phyloP scores from a whole-genome alignment of 2,113 vertebrate genomes.

The Dipodomys merriami region DNA sequence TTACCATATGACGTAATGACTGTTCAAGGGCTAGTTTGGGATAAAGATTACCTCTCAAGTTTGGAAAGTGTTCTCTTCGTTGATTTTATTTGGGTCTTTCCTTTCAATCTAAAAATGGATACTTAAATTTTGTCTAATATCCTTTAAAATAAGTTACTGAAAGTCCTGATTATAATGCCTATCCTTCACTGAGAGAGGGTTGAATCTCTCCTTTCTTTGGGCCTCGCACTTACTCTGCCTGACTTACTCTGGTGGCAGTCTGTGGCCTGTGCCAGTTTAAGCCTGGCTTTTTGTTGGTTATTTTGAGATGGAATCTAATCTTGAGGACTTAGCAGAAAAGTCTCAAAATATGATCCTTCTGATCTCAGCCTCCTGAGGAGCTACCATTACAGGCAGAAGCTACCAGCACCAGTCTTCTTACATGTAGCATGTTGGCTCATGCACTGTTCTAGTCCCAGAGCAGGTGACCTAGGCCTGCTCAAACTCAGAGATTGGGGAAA shows the following conservation, averaged over 20 bases:
- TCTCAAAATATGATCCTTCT: no score
- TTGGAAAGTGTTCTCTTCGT: background rate
- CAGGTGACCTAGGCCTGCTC: background rate
- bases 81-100: background rate
- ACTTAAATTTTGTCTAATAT: background rate
- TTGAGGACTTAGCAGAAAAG: no score
- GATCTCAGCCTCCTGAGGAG: no score
- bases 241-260: no score
- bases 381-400: no score
- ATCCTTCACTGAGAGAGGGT: background rate
- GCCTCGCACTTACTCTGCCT: background rate
- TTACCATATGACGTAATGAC: background rate
- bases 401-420: background rate
- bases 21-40: background rate
- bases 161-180: background rate
- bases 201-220: background rate
- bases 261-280: no score
- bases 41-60: background rate
- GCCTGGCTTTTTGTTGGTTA: no score
- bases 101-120: background rate
- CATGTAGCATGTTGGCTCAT: background rate
- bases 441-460: background rate
- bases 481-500: background rate
- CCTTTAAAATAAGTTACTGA: background rate
- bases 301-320: no score